phyloP scores from a whole-genome alignment of 92 coral and sea anemone genomes.

The Epizoanthus illoricatus region DNA sequence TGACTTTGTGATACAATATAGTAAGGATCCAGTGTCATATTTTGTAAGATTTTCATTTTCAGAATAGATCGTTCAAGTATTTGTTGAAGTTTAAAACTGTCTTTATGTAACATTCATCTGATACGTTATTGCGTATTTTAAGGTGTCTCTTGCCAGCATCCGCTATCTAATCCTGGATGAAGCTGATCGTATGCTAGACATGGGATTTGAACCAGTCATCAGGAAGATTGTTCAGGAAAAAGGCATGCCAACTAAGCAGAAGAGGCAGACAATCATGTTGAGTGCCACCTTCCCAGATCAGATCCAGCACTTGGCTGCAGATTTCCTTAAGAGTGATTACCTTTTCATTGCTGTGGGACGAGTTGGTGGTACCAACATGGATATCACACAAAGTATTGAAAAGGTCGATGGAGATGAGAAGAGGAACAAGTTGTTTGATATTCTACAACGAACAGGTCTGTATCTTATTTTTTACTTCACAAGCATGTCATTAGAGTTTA shows the following conservation, averaged over 20 bases:
- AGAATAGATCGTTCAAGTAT: too few relatives aligned
- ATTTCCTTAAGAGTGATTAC: constrained; percentile 79
- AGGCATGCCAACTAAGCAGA: constrained; percentile 72
- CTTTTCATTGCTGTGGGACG: constrained; percentile 91
- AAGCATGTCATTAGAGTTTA: too few relatives aligned
- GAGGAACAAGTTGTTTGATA: constrained; percentile 78
- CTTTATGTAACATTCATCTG: not conserved
- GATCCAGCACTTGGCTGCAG: constrained; percentile 91
- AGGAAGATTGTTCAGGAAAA: constrained; percentile 68
- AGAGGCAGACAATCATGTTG: constrained; percentile 92
- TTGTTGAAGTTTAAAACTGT: too few relatives aligned
- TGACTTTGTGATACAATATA: too few relatives aligned
- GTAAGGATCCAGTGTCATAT: too few relatives aligned
- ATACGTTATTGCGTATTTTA: not conserved
- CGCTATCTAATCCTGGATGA: constrained; percentile 88
- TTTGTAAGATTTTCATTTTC: too few relatives aligned
- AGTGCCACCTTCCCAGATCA: constrained; percentile 99
- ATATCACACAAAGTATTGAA: constrained; percentile 69
- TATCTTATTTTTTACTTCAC: not conserved
- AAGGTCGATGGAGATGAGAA: constrained; percentile 74
- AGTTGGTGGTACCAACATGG: constrained; percentile 91
- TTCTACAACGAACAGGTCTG: constrained; percentile 76
- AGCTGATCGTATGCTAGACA: constrained; percentile 97
- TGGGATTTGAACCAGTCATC: constrained; percentile 88
- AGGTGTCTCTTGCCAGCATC: constrained; percentile 76